phyloP scores from a whole-genome alignment of 2,888 invertebrate genomes.

The Glyphotaelius pellucidus region DNA sequence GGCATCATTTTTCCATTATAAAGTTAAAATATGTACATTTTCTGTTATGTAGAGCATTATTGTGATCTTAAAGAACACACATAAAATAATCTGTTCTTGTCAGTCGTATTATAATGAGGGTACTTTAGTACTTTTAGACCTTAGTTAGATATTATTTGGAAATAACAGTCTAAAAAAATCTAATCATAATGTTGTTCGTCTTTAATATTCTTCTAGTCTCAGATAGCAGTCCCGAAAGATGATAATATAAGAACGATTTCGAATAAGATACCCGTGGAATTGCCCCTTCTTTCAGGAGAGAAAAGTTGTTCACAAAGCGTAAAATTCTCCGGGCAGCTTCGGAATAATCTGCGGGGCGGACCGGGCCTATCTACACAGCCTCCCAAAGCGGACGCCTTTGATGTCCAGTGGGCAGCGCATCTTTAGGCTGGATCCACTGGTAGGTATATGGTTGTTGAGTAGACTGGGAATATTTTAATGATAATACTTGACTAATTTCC shows the following conservation, averaged over 20 bases:
- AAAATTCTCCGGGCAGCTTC: slow-evolving; percentile 8
- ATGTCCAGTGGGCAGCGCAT: background rate
- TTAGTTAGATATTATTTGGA: background rate
- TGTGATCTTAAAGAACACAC: too few relatives aligned
- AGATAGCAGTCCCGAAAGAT: background rate
- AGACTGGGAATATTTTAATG: too few relatives aligned
- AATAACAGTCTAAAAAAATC: background rate
- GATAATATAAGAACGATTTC: background rate
- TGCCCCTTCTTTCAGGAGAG: background rate
- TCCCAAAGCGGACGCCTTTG: slow-evolving; percentile 13
- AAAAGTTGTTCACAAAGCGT: slow-evolving; percentile 28
- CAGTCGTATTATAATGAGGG: too few relatives aligned
- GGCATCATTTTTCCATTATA: too few relatives aligned
- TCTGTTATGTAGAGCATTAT: too few relatives aligned
- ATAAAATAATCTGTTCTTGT: too few relatives aligned
- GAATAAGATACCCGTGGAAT: background rate
- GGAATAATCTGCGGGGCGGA: background rate
- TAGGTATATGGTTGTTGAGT: background rate
- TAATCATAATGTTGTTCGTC: background rate
- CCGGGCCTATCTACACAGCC: background rate
- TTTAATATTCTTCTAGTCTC: background rate
- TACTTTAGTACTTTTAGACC: too few relatives aligned
- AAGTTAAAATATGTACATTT: too few relatives aligned
- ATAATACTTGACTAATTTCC: background rate
- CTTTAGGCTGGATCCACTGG: background rate